Conservation (phyloP, 2,888 invertebrate species). For the Epinotia ramella region DNA sequence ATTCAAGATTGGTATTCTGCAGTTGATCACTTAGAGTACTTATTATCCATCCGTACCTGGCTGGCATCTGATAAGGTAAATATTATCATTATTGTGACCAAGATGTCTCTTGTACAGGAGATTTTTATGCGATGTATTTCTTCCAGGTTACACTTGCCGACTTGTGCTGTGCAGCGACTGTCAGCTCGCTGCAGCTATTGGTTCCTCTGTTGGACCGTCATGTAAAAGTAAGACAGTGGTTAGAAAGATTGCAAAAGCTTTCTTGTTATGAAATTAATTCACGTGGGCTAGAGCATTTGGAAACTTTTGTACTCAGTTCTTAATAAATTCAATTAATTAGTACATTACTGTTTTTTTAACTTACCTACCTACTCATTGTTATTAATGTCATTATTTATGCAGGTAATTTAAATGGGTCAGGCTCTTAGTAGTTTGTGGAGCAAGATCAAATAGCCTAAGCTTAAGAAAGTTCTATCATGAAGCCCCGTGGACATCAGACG, state of each 20-base stretch:
- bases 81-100: background rate
- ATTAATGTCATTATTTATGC: too few species aligned
- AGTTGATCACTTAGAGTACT: slow-evolving; percentile 66
- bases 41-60: slow-evolving; percentile 60
- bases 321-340: slow-evolving; percentile 18
- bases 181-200: slow-evolving; percentile 73
- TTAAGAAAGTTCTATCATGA: too few species aligned
- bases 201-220: slow-evolving; percentile 68
- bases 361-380: too few species aligned
- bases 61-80: slow-evolving; percentile 69
- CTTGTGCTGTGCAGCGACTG: slow-evolving; percentile 73
- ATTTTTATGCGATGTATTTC: slow-evolving; percentile 2
- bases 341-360: too few species aligned
- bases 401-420: too few species aligned
- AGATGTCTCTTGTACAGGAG: background rate
- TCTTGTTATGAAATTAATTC: slow-evolving; percentile 66
- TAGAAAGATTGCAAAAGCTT: slow-evolving; percentile 60
- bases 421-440: too few species aligned
- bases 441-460: too few species aligned
- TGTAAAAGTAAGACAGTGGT: slow-evolving; percentile 71
- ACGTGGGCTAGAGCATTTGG: slow-evolving; percentile 61
- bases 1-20: slow-evolving; percentile 62
- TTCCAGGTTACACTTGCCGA: slow-evolving; percentile 73
- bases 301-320: slow-evolving; percentile 53
- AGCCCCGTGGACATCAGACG: too few species aligned